Conservation (phyloP, 2,113 vertebrate genomes). For the Megalops atlanticus region DNA sequence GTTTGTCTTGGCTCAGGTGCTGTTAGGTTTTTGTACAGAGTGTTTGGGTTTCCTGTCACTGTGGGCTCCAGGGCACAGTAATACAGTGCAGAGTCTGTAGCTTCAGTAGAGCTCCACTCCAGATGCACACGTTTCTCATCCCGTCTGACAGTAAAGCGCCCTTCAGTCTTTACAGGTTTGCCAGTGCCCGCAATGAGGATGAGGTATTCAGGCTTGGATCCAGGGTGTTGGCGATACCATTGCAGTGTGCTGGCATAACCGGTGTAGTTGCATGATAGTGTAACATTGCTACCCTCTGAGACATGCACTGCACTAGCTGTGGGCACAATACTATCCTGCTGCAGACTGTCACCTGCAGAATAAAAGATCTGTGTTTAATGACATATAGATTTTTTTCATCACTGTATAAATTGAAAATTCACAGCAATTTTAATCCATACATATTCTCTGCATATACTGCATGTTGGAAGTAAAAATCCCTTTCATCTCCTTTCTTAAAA, state of each 20-base stretch:
- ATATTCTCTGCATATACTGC: no score
- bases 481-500: no score
- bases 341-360: neutral
- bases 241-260: neutral
- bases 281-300: neutral
- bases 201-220: neutral
- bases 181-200: neutral
- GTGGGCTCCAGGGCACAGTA: conserved; percentile 25
- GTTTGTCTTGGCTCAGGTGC: neutral
- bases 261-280: neutral
- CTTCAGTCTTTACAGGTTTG: rapidly evolving
- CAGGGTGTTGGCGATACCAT: neutral
- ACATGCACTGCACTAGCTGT: neutral
- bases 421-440: no score
- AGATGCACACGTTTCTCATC: conserved; percentile 25
- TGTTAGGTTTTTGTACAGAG: neutral
- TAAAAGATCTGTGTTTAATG: neutral
- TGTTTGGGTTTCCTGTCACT: neutral
- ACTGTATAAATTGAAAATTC: no score
- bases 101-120: conserved; percentile 21
- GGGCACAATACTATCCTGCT: neutral
- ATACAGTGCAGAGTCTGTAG: conserved; percentile 39
- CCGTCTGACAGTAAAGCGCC: neutral
- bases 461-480: no score
- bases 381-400: neutral